Percentiles rank a stretch among this genome's conserved stretches.
phyloP scores from a whole-genome alignment of 2,888 invertebrate species.

The Cotesia congregata region DNA sequence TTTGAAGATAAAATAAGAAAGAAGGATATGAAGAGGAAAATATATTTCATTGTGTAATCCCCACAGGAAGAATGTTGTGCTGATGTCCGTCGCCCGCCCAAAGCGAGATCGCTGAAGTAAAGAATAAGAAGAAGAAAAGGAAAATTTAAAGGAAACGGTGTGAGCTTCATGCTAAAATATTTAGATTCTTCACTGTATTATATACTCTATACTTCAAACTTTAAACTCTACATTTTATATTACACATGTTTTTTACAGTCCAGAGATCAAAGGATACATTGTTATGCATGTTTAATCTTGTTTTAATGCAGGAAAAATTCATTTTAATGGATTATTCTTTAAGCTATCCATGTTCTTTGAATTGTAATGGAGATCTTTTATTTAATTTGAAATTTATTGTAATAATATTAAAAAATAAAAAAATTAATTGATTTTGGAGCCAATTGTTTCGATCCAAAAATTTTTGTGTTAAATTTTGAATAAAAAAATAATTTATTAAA shows the following conservation, averaged over 20 bases:
- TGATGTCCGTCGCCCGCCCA: slow-evolving; percentile 40
- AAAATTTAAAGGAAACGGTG: slow-evolving; percentile 25
- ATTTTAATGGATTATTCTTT: background rate
- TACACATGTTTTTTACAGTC: background rate
- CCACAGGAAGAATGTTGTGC: slow-evolving; percentile 55
- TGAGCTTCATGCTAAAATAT: slow-evolving; percentile 35
- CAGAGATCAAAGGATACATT: background rate
- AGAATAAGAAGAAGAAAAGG: background rate
- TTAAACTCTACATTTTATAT: background rate
- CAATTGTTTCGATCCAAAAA: too few species aligned
- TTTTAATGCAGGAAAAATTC: background rate
- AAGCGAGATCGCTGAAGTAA: slow-evolving; percentile 16
- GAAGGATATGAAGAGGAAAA: slow-evolving; percentile 52
- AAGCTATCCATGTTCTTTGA: background rate
- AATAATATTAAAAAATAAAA: background rate
- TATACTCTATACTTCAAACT: too few species aligned
- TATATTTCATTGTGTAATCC: slow-evolving; percentile 70
- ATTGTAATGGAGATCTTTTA: background rate
- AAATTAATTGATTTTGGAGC: too few species aligned
- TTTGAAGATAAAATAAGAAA: slow-evolving; percentile 22
- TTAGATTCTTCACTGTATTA: slow-evolving; percentile 26
- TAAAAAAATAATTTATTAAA: background rate
- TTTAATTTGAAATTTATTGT: background rate
- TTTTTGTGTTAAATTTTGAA: too few species aligned
- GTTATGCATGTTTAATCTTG: background rate